These are phyloP conservation scores for Odontamblyopus rebecca DNA, from an alignment of 2,797 vertebrate genomes.

Conservation along the genomic window DNA sequence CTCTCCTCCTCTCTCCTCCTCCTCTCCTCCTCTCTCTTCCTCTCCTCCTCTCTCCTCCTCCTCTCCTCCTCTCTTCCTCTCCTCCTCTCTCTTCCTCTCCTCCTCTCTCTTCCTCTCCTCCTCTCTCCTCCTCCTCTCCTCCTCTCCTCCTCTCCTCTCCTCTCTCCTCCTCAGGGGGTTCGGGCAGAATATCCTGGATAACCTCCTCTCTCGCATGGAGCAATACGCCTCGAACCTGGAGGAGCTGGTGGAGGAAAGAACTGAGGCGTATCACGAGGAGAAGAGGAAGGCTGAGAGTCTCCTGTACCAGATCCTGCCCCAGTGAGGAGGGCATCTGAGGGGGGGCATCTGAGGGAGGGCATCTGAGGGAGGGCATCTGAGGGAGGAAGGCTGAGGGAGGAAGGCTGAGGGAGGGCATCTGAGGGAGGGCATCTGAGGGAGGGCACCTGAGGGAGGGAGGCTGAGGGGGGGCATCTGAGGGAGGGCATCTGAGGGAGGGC, in stretches of 20 bases:
- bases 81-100: not conserved
- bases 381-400: too few species aligned
- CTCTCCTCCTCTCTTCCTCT: slow-evolving; percentile 74
- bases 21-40: slow-evolving; percentile 51
- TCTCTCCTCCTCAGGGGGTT: slow-evolving; percentile 51
- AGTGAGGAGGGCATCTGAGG: slow-evolving; percentile 78
- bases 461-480: too few species aligned
- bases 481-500: too few species aligned
- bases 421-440: too few species aligned
- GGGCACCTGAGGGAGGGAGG: too few species aligned
- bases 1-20: too few species aligned
- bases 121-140: slow-evolving; percentile 64
- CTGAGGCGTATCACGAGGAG: slow-evolving; percentile 94
- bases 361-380: too few species aligned
- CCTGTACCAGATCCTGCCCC: slow-evolving; percentile 94
- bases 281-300: slow-evolving; percentile 90
- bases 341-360: too few species aligned
- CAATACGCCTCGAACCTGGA: slow-evolving; percentile 96
- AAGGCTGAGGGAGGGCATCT: too few species aligned
- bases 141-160: not conserved
- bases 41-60: too few species aligned
- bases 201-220: slow-evolving; percentile 92
- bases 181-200: slow-evolving; percentile 89
- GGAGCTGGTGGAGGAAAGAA: slow-evolving; percentile 92
- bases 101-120: slow-evolving; percentile 50